phyloP scores from a whole-genome alignment of 2,797 vertebrate genomes.

The Muscicapa comitata region DNA sequence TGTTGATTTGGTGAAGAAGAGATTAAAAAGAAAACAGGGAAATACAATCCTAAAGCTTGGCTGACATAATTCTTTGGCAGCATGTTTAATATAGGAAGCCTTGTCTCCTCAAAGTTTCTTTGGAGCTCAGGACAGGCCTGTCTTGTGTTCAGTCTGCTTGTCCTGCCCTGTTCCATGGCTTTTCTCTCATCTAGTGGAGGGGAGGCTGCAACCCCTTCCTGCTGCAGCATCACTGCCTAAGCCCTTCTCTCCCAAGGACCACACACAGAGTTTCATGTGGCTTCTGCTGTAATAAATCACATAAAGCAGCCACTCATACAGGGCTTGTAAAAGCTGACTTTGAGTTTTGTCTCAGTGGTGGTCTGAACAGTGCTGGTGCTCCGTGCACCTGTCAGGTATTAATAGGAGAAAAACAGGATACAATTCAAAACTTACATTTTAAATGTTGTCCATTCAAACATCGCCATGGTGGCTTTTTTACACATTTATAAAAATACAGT shows the following conservation, averaged over 20 bases:
- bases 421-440: neutral
- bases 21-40: neutral
- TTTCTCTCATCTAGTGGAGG: neutral
- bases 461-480: neutral
- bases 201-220: neutral
- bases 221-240: neutral
- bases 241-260: neutral
- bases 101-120: neutral
- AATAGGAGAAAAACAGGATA: neutral
- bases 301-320: neutral
- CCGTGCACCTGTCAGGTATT: fast-evolving
- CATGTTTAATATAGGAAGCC: neutral
- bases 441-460: neutral
- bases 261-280: neutral
- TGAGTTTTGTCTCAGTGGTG: neutral
- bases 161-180: neutral
- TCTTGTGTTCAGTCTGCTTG: neutral
- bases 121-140: neutral
- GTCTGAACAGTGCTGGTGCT: neutral
- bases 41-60: neutral
- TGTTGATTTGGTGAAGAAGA: neutral
- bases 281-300: neutral
- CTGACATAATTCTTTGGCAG: neutral
- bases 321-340: neutral
- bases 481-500: neutral